Evolutionary conservation across 2,113 vertebrate species (phyloP).

Genomic region (Tupaia tana): DNA sequence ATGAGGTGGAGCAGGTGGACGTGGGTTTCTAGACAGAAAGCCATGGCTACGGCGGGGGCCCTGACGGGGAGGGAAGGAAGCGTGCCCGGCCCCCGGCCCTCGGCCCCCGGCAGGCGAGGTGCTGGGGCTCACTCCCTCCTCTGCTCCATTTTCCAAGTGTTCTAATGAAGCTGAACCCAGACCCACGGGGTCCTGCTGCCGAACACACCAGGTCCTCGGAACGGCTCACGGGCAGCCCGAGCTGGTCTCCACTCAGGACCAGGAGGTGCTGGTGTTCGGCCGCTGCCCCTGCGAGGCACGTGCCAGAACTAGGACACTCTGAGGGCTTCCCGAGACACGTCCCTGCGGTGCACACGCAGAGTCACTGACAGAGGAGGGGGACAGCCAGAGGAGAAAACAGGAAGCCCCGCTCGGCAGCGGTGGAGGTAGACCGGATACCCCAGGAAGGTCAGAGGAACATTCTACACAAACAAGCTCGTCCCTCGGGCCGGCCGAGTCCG

Average conservation of each 20-base stretch:
- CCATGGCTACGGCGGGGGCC: too few species aligned
- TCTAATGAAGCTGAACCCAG: not conserved
- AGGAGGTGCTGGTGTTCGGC: too few species aligned
- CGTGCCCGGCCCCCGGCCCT: too few species aligned
- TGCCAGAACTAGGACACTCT: not conserved
- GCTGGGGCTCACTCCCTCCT: not conserved
- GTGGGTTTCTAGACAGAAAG: not conserved
- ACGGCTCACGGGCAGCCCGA: accelerated
- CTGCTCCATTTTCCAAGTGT: not conserved
- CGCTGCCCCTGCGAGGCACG: too few species aligned
- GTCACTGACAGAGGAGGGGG: not conserved
- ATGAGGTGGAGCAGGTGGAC: too few species aligned
- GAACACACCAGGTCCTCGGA: not conserved
- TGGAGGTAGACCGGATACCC: not conserved
- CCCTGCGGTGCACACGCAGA: not conserved
- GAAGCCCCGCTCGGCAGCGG: slow-evolving; percentile 10
- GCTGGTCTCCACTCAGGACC: not conserved
- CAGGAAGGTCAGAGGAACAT: slow-evolving; percentile 20
- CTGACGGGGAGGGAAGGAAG: too few species aligned
- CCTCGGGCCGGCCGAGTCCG: not conserved
- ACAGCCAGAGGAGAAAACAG: slow-evolving; percentile 41
- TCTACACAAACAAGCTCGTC: not conserved
- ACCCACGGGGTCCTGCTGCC: not conserved
- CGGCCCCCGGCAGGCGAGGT: not conserved
- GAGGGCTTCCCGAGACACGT: not conserved